Evolutionary conservation across 2,113 vertebrate species (phyloP).

Genomic region (Myrmecophaga tridactyla): DNA sequence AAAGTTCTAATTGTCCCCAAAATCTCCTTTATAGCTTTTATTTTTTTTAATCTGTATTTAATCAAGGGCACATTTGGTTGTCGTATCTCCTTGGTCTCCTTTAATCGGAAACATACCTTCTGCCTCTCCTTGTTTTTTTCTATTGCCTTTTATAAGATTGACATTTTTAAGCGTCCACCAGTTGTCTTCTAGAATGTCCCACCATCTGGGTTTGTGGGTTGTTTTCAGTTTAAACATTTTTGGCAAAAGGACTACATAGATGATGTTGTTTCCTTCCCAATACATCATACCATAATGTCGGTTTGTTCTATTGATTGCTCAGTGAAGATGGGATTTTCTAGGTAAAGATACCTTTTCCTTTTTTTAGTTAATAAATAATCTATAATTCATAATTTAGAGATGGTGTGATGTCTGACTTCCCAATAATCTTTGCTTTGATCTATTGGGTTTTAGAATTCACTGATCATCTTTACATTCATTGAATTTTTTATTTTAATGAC

Average conservation of each 20-base stretch:
- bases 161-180: background rate
- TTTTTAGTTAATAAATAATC: background rate
- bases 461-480: background rate
- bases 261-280: background rate
- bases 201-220: background rate
- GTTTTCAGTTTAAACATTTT: background rate
- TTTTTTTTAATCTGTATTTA: background rate
- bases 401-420: background rate
- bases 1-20: background rate
- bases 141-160: background rate
- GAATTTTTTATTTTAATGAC: background rate
- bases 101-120: background rate
- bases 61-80: background rate
- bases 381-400: background rate
- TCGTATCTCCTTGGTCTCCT: background rate
- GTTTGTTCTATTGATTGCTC: background rate
- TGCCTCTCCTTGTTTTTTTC: too few relatives aligned
- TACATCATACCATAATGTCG: background rate
- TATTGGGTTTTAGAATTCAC: background rate
- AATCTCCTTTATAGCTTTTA: background rate
- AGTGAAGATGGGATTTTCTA: background rate
- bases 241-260: background rate
- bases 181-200: background rate
- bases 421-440: background rate
- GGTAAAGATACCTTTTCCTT: background rate